phyloP scores from a whole-genome alignment of 1,140 invertebrate genomes.

The Gryon sp. region DNA sequence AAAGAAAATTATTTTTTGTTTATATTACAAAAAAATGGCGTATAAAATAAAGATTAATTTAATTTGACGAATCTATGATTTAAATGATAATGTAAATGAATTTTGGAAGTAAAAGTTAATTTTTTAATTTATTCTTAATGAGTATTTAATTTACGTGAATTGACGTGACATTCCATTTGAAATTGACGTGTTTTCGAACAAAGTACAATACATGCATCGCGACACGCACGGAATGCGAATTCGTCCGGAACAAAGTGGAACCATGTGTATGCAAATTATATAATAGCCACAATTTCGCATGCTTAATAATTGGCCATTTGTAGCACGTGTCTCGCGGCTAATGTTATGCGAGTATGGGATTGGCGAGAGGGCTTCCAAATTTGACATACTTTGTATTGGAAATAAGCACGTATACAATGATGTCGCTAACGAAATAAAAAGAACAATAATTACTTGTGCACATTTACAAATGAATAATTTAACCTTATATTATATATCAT shows the following conservation, averaged over 20 bases:
- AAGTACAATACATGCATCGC: slow-evolving; percentile 27
- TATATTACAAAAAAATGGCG: too few species aligned
- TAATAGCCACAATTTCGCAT: slow-evolving; percentile 68
- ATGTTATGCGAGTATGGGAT: slow-evolving; percentile 53
- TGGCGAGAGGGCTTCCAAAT: slow-evolving; percentile 50
- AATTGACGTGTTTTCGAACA: slow-evolving; percentile 53
- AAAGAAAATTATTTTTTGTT: too few species aligned
- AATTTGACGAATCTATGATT: too few species aligned
- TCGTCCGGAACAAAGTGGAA: slow-evolving; percentile 54
- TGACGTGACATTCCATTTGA: slow-evolving; percentile 36
- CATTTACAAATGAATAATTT: slow-evolving; percentile 1
- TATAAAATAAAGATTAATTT: too few species aligned
- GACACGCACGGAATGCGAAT: slow-evolving; percentile 59
- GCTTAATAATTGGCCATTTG: slow-evolving; percentile 69
- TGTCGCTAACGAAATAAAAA: slow-evolving; percentile 21
- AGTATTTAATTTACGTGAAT: slow-evolving; percentile 25
- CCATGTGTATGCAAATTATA: slow-evolving; percentile 68
- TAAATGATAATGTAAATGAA: background rate
- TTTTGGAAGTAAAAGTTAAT: background rate
- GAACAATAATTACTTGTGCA: background rate
- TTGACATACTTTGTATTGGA: slow-evolving; percentile 57
- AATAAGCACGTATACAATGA: slow-evolving; percentile 32
- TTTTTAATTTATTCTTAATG: slow-evolving; percentile 11
- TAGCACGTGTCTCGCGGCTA: slow-evolving; percentile 66
- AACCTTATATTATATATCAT: background rate